Evolutionary conservation across 2,888 invertebrate genomes (phyloP), one percentile per base, ranked within the genome.

Genomic region (Gymnocheta viridis): DNA sequence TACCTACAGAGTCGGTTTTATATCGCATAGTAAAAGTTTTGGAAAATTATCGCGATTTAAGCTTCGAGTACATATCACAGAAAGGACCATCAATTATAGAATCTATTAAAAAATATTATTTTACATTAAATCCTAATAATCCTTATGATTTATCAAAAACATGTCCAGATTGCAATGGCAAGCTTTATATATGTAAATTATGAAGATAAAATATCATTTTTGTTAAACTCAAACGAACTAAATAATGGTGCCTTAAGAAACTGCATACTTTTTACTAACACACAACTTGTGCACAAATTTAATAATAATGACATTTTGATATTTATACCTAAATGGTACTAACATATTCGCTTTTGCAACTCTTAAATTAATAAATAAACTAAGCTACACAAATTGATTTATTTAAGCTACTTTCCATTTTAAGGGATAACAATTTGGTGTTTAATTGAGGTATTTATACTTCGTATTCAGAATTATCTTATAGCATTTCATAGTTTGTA

Each of bases 1-100:
- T 90, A 19, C 51, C 87, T 2, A 83, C 89, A 0, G 90, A 90
- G 80, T 86, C 87, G 7, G 86, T 90, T 38, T 77, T 90, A 3
- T 88, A 81, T 66, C 77, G 74, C 19, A 87, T 89, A 3, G 24
- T 88, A 7, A 35, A 22, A 19, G 82, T 89, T 27, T 12, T 87
- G 51, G 14, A 73, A 0, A 72, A 86, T 0, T 88, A 79, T 22
- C 0, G 0, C 1, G 32, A 81, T 32, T 5, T 27, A 4, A 17
- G 29, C 0, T 2, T 12, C 9, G 19, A 38, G 3, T 19, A 44
- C n/a, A 32, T 90, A 5, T 9, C 38, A 1, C 0, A 4, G 0
- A 56, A 24, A 32, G 41, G 66, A 0, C 0, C 9, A 0, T 66
- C 86, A 0, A 89, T 90, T 29, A n/a, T 88, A 4, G 0, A 2